Percentiles rank a stretch among this genome's conserved stretches.
Evolutionary conservation across 2,888 invertebrate species (phyloP).

Genomic region (Eristalis arbustorum): DNA sequence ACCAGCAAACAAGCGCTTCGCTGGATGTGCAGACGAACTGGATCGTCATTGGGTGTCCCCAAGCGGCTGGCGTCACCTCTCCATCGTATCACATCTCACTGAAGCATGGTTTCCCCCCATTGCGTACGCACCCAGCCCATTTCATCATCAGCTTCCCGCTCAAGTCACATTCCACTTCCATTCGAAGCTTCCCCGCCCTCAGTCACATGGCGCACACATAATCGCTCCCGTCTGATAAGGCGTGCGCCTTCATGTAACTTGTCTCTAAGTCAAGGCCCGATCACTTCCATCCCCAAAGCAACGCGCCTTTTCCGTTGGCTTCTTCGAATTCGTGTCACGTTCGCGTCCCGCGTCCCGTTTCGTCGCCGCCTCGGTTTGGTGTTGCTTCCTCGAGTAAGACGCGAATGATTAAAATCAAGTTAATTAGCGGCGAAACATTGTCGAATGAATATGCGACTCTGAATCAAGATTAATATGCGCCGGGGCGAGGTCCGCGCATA

Average conservation of each 20-base stretch:
- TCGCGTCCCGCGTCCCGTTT: background rate
- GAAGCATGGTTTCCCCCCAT: too few relatives aligned
- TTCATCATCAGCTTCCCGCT: background rate
- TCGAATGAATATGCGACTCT: constrained; percentile 10
- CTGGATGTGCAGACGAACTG: too few relatives aligned
- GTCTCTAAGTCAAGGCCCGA: background rate
- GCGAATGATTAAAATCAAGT: constrained; percentile 27
- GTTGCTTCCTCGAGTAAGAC: background rate
- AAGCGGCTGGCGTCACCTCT: too few relatives aligned
- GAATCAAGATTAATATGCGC: constrained; percentile 26
- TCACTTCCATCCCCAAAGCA: background rate
- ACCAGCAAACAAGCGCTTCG: too few relatives aligned
- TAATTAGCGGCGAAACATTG: constrained; percentile 23
- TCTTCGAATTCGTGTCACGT: background rate
- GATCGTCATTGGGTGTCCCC: too few relatives aligned
- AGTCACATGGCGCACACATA: background rate
- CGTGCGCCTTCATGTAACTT: background rate
- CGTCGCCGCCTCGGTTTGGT: background rate
- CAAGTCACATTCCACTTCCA: background rate
- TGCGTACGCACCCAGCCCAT: too few relatives aligned
- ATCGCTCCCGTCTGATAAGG: background rate
- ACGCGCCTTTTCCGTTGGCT: background rate
- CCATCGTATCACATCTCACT: too few relatives aligned
- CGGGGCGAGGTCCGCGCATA: background rate
- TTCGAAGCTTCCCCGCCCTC: background rate